Evolutionary conservation across 2,113 vertebrate genomes (phyloP), one percentile per base, ranked within the genome.

Genomic region (Heterochromis multidens): DNA sequence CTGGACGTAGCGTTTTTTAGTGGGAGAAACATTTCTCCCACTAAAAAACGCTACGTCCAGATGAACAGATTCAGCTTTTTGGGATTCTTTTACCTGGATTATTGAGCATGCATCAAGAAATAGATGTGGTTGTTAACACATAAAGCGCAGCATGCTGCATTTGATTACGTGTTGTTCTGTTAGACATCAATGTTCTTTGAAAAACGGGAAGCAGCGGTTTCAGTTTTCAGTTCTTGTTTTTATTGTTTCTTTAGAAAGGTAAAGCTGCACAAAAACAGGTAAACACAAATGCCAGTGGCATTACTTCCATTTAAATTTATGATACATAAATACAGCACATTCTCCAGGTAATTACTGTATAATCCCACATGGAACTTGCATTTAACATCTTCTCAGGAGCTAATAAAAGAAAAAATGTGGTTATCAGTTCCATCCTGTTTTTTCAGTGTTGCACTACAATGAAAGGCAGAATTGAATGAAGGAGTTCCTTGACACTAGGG

Each of bases 171-270:
- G 67, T 25, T 77, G 6, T 58, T 43, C 3, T 37, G 52, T 54
- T 56, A 16, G 19, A 87, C 27, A 49, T 57, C 1, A 16, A 43
- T 27, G 31, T 56, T 52, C 21, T 40, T 52, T 60, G 56, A 21
- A 74, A 56, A 81, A 77, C 3, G 7, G 8, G 21, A 85, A 84
- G 81, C 43, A 27, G 2, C 2, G 2, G 37, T 89, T 91, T 80
- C 1, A 59, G 3, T 60, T 83, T 87, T 90, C 81, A 88, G 49
- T 82, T 92, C 78, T 77, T 83, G 25, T 84, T 10, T 90, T 86
- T 90, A 88, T 83, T 87, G n/a, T 63, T 3, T 23, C 27, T 65
- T 76, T 31, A 62, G 27, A 85, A 79, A 84, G 4, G 11, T 4
- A 60, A 70, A 65, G 49, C 37, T 27, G n/a, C 6, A 70, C 59